Evolutionary conservation across 2,797 vertebrate species (phyloP).

Genomic region (Remorina albescens): DNA sequence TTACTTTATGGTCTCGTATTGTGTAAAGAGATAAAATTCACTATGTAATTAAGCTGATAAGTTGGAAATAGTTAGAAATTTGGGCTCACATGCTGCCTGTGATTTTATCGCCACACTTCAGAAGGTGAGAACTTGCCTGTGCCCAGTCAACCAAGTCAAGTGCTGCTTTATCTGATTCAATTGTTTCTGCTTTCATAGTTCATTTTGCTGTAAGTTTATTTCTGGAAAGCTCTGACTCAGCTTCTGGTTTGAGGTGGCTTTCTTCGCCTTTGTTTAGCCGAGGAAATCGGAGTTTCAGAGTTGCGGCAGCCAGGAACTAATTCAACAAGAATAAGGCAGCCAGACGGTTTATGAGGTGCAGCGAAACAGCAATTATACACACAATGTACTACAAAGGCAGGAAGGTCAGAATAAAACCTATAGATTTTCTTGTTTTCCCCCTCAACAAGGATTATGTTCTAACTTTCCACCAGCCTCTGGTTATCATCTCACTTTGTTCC

Average conservation of each 20-base stretch:
- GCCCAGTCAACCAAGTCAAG: constrained; percentile 41
- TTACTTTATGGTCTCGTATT: constrained; percentile 28
- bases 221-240: constrained; percentile 73
- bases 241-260: constrained; percentile 46
- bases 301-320: constrained; percentile 61
- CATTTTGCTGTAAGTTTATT: constrained; percentile 61
- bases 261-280: constrained; percentile 43
- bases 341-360: constrained; percentile 60
- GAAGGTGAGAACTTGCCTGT: constrained; percentile 24
- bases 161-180: constrained; percentile 61
- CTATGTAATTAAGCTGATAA: constrained; percentile 38
- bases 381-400: constrained; percentile 54
- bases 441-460: constrained; percentile 1
- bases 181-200: constrained; percentile 53
- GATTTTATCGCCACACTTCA: constrained; percentile 50
- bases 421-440: constrained; percentile 1
- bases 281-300: constrained; percentile 58
- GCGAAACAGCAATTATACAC: constrained; percentile 28
- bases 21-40: constrained; percentile 29
- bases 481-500: constrained; percentile 21
- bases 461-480: constrained; percentile 18
- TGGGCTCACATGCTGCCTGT: not conserved
- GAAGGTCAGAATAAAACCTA: constrained; percentile 56
- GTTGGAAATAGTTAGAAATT: constrained; percentile 34
- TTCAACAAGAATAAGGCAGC: constrained; percentile 54